Percentiles rank a stretch among this genome's conserved stretches.
Evolutionary conservation across 2,797 vertebrate genomes (phyloP).

Genomic region (Lemur catta): DNA sequence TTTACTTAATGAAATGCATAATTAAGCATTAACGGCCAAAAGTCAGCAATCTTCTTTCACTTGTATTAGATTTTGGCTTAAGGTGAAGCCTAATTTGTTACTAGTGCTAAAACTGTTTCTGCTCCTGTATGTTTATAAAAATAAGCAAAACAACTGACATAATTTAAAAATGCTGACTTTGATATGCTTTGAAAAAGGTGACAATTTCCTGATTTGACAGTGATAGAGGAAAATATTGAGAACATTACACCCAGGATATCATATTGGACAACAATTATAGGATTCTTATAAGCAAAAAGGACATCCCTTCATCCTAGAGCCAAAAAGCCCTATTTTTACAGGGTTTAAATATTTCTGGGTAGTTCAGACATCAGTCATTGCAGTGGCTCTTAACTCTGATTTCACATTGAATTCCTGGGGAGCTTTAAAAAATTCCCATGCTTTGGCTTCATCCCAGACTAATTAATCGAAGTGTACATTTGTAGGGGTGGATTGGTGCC

Average conservation of each 20-base stretch:
- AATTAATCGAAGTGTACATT: neutral
- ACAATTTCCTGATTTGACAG: neutral
- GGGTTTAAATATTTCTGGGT: neutral
- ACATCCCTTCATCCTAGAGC: neutral
- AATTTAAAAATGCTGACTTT: slow-evolving; percentile 56
- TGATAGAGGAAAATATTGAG: neutral
- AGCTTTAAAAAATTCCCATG: neutral
- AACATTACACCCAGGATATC: neutral
- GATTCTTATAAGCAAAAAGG: neutral
- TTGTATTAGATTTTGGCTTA: slow-evolving; percentile 74
- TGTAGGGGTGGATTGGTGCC: neutral
- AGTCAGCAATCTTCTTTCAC: slow-evolving; percentile 78
- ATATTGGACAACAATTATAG: neutral
- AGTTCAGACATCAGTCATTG: neutral
- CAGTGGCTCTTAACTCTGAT: neutral
- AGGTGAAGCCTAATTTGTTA: slow-evolving; percentile 72
- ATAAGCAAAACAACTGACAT: neutral
- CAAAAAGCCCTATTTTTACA: neutral
- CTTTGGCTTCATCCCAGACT: neutral
- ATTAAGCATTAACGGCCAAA: slow-evolving; percentile 82
- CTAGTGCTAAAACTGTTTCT: slow-evolving; percentile 54
- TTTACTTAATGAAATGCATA: slow-evolving; percentile 82
- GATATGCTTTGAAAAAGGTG: slow-evolving; percentile 38
- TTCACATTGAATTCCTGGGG: neutral
- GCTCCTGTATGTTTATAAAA: slow-evolving; percentile 26